A percentile compares a stretch with the other conserved stretches of the same genome.
Evolutionary conservation across 2,888 invertebrate genomes (phyloP).

Genomic region (Carabus problematicus): DNA sequence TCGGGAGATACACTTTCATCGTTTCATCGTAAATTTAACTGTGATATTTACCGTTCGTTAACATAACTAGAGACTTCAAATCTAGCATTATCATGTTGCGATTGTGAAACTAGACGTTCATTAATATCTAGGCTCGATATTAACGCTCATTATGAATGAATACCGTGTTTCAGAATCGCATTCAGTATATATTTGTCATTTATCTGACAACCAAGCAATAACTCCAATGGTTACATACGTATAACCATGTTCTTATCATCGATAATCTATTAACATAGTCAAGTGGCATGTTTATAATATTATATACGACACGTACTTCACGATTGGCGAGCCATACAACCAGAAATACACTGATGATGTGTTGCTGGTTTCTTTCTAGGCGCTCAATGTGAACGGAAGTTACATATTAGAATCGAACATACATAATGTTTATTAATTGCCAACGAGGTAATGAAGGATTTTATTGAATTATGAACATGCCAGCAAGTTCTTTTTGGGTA

Average conservation of each 20-base stretch:
- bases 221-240: conserved; percentile 1
- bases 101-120: not conserved
- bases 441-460: conserved; percentile 8
- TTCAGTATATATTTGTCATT: no score
- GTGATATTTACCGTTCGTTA: conserved; percentile 44
- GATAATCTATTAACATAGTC: conserved; percentile 33
- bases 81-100: not conserved
- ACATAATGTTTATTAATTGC: no score
- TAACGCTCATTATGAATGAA: no score
- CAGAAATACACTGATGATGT: no score
- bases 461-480: conserved; percentile 38
- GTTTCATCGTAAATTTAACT: conserved; percentile 20
- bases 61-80: conserved; percentile 45
- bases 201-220: conserved; percentile 27
- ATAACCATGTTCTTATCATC: conserved; percentile 6
- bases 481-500: conserved; percentile 30
- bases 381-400: no score
- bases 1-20: conserved; percentile 1
- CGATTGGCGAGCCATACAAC: no score
- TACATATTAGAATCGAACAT: no score
- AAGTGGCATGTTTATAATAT: conserved; percentile 38
- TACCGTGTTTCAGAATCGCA: no score
- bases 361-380: no score
- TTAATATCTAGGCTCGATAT: not conserved
- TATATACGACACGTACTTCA: conserved; percentile 9